Evolutionary conservation across 2,888 invertebrate genomes (phyloP).

Genomic region (Tetragonula carbonaria): DNA sequence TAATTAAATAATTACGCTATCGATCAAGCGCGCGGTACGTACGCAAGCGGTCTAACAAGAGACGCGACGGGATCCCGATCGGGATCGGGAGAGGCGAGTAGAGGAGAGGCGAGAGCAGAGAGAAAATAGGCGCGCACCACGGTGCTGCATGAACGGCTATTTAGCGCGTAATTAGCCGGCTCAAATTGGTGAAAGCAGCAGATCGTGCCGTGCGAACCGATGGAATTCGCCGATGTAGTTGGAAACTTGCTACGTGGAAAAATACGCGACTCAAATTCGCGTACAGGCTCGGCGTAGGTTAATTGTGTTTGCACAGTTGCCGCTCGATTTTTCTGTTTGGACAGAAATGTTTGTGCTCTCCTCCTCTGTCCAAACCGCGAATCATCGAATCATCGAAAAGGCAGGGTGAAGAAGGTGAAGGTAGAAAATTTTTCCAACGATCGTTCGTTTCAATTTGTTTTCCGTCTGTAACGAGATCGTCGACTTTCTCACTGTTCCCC

Average conservation of each 20-base stretch:
- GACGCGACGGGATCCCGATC: slow-evolving; percentile 18
- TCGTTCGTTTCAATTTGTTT: too few species aligned
- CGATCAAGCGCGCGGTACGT: slow-evolving; percentile 41
- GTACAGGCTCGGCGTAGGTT: slow-evolving; percentile 14
- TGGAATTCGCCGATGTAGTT: slow-evolving; percentile 58
- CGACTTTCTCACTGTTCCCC: too few species aligned
- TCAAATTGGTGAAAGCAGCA: slow-evolving; percentile 61
- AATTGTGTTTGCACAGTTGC: slow-evolving; percentile 67
- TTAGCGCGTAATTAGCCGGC: slow-evolving; percentile 67
- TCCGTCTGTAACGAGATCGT: too few species aligned
- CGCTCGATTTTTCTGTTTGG: slow-evolving; percentile 52
- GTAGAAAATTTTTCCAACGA: too few species aligned
- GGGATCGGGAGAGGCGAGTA: not conserved
- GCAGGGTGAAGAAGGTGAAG: too few species aligned
- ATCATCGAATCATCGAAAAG: too few species aligned
- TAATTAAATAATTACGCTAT: slow-evolving; percentile 64
- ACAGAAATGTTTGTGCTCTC: slow-evolving; percentile 16
- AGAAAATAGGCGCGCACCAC: slow-evolving; percentile 32
- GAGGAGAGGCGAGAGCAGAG: slow-evolving; percentile 24
- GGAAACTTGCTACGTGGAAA: slow-evolving; percentile 55
- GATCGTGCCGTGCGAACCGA: slow-evolving; percentile 13
- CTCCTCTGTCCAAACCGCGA: too few species aligned
- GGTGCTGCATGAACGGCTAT: slow-evolving; percentile 37
- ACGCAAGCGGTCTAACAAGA: slow-evolving; percentile 32
- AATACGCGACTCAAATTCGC: slow-evolving; percentile 49